phyloP scores from a whole-genome alignment of 2,113 vertebrate genomes.

The Leptodactylus fuscus region DNA sequence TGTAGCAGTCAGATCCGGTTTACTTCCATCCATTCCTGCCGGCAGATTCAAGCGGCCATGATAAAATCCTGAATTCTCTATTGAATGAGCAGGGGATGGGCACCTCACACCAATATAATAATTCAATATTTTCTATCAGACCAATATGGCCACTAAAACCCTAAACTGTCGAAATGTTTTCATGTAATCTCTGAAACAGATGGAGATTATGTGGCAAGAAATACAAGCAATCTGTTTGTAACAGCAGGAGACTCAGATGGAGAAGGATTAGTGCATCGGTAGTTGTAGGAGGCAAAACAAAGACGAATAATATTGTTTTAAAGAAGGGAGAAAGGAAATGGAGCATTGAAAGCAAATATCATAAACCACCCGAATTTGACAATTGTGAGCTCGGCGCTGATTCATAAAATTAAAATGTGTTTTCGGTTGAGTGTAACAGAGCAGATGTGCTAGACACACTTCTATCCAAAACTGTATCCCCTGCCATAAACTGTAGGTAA shows the following conservation, averaged over 20 bases:
- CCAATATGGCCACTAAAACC: slow-evolving; percentile 55
- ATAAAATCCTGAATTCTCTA: not conserved
- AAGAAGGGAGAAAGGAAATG: slow-evolving; percentile 45
- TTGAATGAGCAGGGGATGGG: not conserved
- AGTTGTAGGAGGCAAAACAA: slow-evolving; percentile 54
- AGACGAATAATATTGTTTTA: slow-evolving; percentile 60
- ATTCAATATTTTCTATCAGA: slow-evolving; percentile 54
- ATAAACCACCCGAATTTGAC: slow-evolving; percentile 59
- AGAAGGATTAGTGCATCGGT: slow-evolving; percentile 54
- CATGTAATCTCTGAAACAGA: slow-evolving; percentile 59
- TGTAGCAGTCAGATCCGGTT: too few relatives aligned
- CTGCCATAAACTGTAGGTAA: not conserved
- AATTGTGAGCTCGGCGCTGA: slow-evolving; percentile 42
- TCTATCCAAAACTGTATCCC: not conserved
- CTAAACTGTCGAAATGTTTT: slow-evolving; percentile 53
- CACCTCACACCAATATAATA: slow-evolving; percentile 20
- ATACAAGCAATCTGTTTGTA: slow-evolving; percentile 58
- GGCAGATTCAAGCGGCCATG: too few relatives aligned
- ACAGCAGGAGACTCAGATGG: slow-evolving; percentile 59
- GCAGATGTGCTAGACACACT: slow-evolving; percentile 12
- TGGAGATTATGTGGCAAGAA: slow-evolving; percentile 55
- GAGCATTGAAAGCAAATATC: slow-evolving; percentile 59
- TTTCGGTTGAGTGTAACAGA: slow-evolving; percentile 24
- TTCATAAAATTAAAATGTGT: slow-evolving; percentile 60
- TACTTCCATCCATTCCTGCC: too few relatives aligned